Base-by-base conservation (phyloP, 1,140 invertebrate species). In the Leptopilina boulardi region DNA sequence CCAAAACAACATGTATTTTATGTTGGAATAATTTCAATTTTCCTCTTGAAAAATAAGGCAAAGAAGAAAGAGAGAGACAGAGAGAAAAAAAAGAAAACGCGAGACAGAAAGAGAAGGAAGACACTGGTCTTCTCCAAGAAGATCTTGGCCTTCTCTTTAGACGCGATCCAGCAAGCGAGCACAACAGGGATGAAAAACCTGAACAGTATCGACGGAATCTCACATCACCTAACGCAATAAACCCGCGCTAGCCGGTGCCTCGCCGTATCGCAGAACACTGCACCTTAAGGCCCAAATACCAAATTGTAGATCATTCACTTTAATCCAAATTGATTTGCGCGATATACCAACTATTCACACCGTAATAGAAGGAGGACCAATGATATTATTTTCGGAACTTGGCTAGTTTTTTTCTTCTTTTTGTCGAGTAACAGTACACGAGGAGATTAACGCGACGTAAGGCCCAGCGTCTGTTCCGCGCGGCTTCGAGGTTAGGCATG, bases 401-500 rank as follows among this genome's bases (percentile, higher is more conserved):
- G 74, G 15, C 13, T n/a, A 19, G n/a, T 56, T 54, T 54, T n/a
- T n/a, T n/a, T n/a, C n/a, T n/a, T n/a, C n/a, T n/a, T n/a, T n/a
- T 70, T 44, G 9, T 38, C n/a, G 56, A 70, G 21, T 21, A 73
- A 80, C 74, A 42, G 74, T 72, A 79, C 81, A 77, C 81, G 77
- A 79, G 77, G 74, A 72, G 77, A 73, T 81, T 78, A 78, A 75
- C 73, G 71, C 79, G 79, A 77, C 79, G 76, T 77, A 82, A 78
- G 80, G 79, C 84, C 83, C 79, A 79, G 82, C 85, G 82, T 87
- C 81, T 83, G 88, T 87, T 87, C 88, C 87, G 87, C 85, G 85
- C 89, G 85, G 86, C 84, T 87, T 87, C 85, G 87, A 90, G 77
- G 88, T 88, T 88, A 90, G 86, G 88, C 89, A 89, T 91, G 88